Conservation (phyloP, 2,113 vertebrate species). For the Lepisosteus oculatus region DNA sequence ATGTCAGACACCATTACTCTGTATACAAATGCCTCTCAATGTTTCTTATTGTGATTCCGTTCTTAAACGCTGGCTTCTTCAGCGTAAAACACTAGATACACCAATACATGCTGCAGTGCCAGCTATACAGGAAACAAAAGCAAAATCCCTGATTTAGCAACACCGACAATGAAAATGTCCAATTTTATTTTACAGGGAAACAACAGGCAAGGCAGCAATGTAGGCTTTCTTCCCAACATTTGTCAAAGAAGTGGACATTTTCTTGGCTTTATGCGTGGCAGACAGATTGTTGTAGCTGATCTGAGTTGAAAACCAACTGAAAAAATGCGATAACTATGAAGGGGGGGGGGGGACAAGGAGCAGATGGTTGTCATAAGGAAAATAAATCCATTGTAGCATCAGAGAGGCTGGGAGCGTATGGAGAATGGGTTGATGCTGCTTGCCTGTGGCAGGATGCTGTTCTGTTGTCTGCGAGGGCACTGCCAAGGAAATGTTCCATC, state of each 20-base stretch:
- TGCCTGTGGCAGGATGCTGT: constrained; percentile 14
- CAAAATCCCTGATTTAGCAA: constrained; percentile 32
- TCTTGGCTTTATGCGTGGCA: constrained; percentile 57
- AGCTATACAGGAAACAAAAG: background rate
- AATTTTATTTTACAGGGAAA: background rate
- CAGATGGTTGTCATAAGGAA: constrained; percentile 66
- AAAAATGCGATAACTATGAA: constrained; percentile 54
- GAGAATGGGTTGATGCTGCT: constrained; percentile 29
- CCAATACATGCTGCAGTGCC: no score
- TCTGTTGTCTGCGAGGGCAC: constrained; percentile 12
- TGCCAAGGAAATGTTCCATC: constrained; percentile 11
- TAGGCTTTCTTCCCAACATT: constrained; percentile 22
- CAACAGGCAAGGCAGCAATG: constrained; percentile 20
- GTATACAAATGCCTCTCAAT: no score
- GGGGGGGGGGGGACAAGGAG: constrained; percentile 47
- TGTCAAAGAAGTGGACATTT: constrained; percentile 50
- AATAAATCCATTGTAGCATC: constrained; percentile 44
- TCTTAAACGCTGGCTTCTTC: no score
- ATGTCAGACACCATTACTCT: no score
- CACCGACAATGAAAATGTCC: no score
- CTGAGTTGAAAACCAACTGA: constrained; percentile 64
- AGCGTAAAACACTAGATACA: no score
- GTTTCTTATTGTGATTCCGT: no score
- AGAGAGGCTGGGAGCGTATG: constrained; percentile 45
- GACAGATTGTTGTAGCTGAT: constrained; percentile 68